Base-by-base conservation (phyloP, 1,140 invertebrate genomes). In the Drosophila mauritiana region DNA sequence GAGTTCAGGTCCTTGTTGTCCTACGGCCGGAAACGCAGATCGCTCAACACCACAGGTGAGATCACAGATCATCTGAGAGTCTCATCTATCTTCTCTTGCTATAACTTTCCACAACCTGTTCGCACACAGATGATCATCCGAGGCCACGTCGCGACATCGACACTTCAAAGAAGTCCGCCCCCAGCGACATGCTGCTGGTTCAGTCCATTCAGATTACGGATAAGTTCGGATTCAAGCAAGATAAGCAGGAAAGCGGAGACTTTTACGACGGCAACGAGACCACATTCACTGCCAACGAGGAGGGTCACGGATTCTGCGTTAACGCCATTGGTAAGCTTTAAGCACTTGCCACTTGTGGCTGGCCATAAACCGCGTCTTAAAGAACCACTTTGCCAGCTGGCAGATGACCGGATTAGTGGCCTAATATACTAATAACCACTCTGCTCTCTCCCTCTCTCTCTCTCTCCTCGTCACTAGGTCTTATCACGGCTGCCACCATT, bases 191-290 rank as follows among this genome's bases (percentile, higher is more conserved):
- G 83, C 94, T 98, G 3, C 93, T 98, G 10, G 97, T 97, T 1
- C 96, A 98, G 88, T 96, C 96, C 8, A 98, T 98, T 78, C 96
- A 97, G 90, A 98, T 98, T 75, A 97, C 96, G 3, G 97, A 98
- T 92, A 97, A 97, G 78, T 98, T 98, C 88, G 96, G 96, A 3
- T 97, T 97, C 91, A 96, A 97, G 57, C 78, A 91, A 46, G 94
- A 94, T 59, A 86, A 90, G 20, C 82, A 67, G 40, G 59, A 53
- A 8, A 75, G 49, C 25, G 72, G 68, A 0, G 76, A 76, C 6
- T 73, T 55, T 45, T 69, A 57, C 49, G 89, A 69, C 40, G 80
- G 92, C 49, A 93, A 94, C 73, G 94, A 94, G 80, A 93, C 94
- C 39, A 94, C 95, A 48, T 95, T 93, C 83, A 93, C 94, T 31